phyloP scores from a whole-genome alignment of 2,888 invertebrate species.

The Cataglyphis rosenhaueri region DNA sequence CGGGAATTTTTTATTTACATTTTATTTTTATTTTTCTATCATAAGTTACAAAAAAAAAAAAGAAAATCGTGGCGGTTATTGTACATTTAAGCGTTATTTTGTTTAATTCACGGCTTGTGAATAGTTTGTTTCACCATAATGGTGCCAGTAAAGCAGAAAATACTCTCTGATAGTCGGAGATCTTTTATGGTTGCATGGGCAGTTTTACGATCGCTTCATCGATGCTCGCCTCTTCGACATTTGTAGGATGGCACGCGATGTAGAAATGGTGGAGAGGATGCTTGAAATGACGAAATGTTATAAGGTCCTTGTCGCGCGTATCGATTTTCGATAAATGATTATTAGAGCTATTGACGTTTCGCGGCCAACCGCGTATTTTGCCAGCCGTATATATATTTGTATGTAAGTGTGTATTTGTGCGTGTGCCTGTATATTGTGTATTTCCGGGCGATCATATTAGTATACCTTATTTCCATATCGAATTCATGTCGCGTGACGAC shows the following conservation, averaged over 20 bases:
- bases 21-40: neutral
- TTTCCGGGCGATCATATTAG: neutral
- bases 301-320: conserved; percentile 29
- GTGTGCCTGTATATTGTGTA: neutral
- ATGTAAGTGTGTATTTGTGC: neutral
- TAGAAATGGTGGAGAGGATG: neutral
- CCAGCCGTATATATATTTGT: neutral
- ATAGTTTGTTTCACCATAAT: conserved; percentile 20
- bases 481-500: neutral
- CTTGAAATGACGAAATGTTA: conserved; percentile 40
- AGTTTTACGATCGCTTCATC: conserved; percentile 37
- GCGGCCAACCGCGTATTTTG: conserved; percentile 45
- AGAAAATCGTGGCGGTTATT: neutral
- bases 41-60: neutral
- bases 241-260: conserved; percentile 16
- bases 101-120: conserved; percentile 21
- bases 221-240: conserved; percentile 6
- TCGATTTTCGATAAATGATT: conserved; percentile 49
- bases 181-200: conserved; percentile 20
- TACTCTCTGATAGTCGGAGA: conserved; percentile 5
- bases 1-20: neutral
- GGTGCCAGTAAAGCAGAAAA: conserved; percentile 45
- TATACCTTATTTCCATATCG: conserved; percentile 13
- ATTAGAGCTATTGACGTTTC: conserved; percentile 29
- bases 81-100: conserved; percentile 4